phyloP scores from a whole-genome alignment of 2,888 invertebrate species.

The Sepioteuthis lessoniana region DNA sequence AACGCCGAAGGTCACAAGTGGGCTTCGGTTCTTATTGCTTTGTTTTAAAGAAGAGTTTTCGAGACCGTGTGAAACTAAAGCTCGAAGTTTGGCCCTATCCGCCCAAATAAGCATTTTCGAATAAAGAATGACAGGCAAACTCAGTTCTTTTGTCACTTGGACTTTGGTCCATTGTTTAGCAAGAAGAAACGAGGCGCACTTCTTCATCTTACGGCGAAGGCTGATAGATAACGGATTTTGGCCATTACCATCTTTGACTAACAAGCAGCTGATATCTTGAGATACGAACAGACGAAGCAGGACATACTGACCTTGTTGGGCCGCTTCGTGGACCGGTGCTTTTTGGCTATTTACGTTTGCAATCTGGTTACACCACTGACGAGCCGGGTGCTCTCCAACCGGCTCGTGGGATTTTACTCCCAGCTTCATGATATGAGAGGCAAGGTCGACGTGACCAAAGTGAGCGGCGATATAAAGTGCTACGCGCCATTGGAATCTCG shows the following conservation, averaged over 20 bases:
- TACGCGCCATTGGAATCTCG: conserved; percentile 72
- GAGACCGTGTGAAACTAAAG: conserved; percentile 66
- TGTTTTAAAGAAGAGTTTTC: conserved; percentile 68
- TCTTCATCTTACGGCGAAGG: conserved; percentile 68
- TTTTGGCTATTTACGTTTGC: conserved; percentile 69
- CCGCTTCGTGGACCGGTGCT: conserved; percentile 72
- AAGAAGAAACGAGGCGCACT: conserved; percentile 73
- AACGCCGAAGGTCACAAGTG: conserved; percentile 68
- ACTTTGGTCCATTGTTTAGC: conserved; percentile 75
- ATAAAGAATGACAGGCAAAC: conserved; percentile 65
- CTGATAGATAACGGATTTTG: conserved; percentile 72
- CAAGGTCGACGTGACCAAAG: conserved; percentile 73
- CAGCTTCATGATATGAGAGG: conserved; percentile 63
- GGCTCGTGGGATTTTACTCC: conserved; percentile 72
- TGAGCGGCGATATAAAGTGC: conserved; percentile 73
- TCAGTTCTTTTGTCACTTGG: conserved; percentile 63
- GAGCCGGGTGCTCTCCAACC: conserved; percentile 71
- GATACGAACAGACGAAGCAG: conserved; percentile 72
- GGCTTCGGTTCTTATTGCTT: conserved; percentile 60
- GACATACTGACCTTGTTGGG: conserved; percentile 70
- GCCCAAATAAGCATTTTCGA: conserved; percentile 71
- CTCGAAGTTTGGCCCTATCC: conserved; percentile 69
- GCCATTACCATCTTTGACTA: conserved; percentile 71
- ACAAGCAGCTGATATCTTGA: conserved; percentile 70
- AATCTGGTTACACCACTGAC: conserved; percentile 69